Conservation (phyloP, 2,888 invertebrate species). For the Pantelozetes paolii region DNA sequence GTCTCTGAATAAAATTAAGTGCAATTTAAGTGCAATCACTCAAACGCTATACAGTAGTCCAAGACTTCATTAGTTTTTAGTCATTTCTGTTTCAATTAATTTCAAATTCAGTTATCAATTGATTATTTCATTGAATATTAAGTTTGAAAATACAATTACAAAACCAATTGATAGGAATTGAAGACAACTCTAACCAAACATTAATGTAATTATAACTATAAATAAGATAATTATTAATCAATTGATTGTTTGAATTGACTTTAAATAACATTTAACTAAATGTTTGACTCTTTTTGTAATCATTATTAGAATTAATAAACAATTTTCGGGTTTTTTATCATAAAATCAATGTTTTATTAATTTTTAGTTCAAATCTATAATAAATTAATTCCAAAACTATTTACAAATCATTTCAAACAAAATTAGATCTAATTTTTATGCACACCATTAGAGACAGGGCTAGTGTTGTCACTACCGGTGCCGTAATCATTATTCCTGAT, state of each 20-base stretch:
- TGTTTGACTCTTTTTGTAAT: not conserved
- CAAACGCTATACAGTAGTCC: not conserved
- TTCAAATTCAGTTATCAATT: too few relatives aligned
- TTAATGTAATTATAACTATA: too few relatives aligned
- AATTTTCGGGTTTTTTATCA: too few relatives aligned
- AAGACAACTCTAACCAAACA: not conserved
- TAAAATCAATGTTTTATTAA: too few relatives aligned
- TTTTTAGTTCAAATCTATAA: too few relatives aligned
- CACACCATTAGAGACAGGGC: not conserved
- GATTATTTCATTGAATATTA: too few relatives aligned
- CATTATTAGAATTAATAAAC: not conserved
- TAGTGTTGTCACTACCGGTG: not conserved
- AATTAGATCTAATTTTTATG: not conserved
- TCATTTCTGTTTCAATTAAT: not conserved
- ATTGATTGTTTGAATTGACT: not conserved
- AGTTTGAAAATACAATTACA: too few relatives aligned
- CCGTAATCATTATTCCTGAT: too few relatives aligned
- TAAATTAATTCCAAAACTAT: too few relatives aligned
- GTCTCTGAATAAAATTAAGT: conserved; percentile 22
- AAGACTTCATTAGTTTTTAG: not conserved
- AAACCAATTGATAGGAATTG: conserved; percentile 3
- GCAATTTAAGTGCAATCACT: conserved; percentile 30
- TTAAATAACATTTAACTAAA: not conserved
- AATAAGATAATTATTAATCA: too few relatives aligned
- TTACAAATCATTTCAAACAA: too few relatives aligned